phyloP scores from a whole-genome alignment of 2,888 invertebrate species.

The Himalopsyche tibetana region DNA sequence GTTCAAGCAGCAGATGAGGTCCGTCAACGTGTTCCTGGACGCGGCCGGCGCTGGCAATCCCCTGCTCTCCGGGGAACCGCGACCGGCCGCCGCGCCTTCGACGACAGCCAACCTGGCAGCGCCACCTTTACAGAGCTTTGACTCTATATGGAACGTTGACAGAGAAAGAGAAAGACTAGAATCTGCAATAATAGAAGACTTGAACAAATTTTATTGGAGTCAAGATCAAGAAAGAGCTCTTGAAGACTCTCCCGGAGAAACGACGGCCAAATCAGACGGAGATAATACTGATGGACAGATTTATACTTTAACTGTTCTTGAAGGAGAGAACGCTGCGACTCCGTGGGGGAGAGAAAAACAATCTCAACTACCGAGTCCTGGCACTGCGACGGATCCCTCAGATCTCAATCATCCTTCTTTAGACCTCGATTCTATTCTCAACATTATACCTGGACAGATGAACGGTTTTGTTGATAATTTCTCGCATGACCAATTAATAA shows the following conservation, averaged over 20 bases:
- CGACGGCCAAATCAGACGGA: constrained; percentile 75
- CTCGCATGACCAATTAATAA: constrained; percentile 79
- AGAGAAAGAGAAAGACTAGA: constrained; percentile 85
- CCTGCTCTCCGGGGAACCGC: constrained; percentile 75
- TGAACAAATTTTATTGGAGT: constrained; percentile 90
- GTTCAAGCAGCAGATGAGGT: constrained; percentile 82
- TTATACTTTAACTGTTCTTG: constrained; percentile 91
- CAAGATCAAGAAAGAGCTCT: constrained; percentile 79
- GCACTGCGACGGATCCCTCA: constrained; percentile 73
- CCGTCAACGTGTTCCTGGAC: constrained; percentile 82
- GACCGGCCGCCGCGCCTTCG: constrained; percentile 69
- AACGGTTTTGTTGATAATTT: constrained; percentile 79
- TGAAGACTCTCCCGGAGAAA: constrained; percentile 73
- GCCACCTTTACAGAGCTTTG: constrained; percentile 74
- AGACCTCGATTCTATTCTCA: constrained; percentile 88
- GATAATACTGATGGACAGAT: constrained; percentile 88
- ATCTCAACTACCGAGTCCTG: constrained; percentile 79
- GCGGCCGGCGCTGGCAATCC: constrained; percentile 76
- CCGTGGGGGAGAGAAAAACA: constrained; percentile 83
- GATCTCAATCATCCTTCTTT: constrained; percentile 79
- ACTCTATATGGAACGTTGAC: constrained; percentile 83
- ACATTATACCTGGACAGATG: constrained; percentile 81
- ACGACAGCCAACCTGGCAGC: constrained; percentile 73
- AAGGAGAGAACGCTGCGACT: constrained; percentile 82
- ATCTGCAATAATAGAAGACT: constrained; percentile 87